These are phyloP conservation scores for Yponomeuta sedellus DNA, from an alignment of 2,888 invertebrate genomes.

Conservation along the genomic window DNA sequence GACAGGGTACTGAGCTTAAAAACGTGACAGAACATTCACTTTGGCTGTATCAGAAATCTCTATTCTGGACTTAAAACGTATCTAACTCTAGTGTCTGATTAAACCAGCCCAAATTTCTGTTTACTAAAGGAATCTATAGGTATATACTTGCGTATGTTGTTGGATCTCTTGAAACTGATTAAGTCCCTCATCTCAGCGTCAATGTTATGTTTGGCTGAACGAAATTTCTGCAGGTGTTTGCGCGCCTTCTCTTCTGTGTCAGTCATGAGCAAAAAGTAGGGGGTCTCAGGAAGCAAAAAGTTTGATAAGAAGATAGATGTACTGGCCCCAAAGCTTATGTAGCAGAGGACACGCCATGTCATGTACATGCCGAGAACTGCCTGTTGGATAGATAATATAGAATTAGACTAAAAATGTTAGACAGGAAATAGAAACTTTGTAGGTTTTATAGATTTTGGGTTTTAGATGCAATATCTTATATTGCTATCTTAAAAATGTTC, in stretches of 20 bases:
- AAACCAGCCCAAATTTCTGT: no score
- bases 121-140: no score
- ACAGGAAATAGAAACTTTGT: background rate
- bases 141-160: constrained; percentile 44
- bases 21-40: no score
- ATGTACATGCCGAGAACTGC: constrained; percentile 28
- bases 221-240: constrained; percentile 33
- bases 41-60: no score
- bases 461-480: no score
- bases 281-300: constrained; percentile 45
- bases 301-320: constrained; percentile 28
- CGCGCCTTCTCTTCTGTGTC: constrained; percentile 27
- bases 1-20: no score
- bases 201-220: constrained; percentile 34
- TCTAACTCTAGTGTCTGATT: no score
- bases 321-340: constrained; percentile 29
- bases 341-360: constrained; percentile 38
- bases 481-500: no score
- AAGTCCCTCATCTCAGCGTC: constrained; percentile 40
- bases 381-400: background rate
- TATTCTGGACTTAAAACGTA: no score
- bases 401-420: background rate
- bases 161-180: constrained; percentile 40
- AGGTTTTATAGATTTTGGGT: no score
- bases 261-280: constrained; percentile 41